Percentiles rank a stretch among this genome's conserved stretches.
Evolutionary conservation across 2,113 vertebrate genomes (phyloP).

Genomic region (Amphiprion ocellaris): DNA sequence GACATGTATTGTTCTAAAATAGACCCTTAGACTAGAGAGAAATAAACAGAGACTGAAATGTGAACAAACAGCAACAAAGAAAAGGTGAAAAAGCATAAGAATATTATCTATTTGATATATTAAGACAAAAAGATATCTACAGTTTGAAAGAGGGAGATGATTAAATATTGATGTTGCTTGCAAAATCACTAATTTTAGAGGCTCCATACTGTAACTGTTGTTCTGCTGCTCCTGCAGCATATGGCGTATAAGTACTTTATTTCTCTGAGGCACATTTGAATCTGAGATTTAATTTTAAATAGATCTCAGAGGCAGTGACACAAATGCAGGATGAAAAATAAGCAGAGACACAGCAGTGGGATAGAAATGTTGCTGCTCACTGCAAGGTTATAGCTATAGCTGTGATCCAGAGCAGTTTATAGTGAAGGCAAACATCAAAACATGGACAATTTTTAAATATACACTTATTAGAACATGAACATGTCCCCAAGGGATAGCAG

Average conservation of each 20-base stretch:
- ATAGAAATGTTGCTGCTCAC: not conserved
- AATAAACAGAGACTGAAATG: not conserved
- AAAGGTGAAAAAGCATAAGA: not conserved
- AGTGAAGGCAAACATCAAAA: not conserved
- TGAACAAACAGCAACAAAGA: not conserved
- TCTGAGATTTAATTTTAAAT: conserved; percentile 46
- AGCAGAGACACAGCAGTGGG: not conserved
- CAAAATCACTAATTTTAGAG: not conserved
- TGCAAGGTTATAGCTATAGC: not conserved
- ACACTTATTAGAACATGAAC: not conserved
- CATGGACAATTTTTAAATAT: not conserved
- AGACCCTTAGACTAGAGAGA: not conserved
- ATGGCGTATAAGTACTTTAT: conserved; percentile 26
- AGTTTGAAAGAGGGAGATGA: conserved; percentile 6
- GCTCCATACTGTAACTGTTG: not conserved
- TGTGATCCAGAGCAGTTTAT: not conserved
- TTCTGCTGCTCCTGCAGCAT: conserved; percentile 40
- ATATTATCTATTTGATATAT: not conserved
- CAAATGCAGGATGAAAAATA: conserved; percentile 16
- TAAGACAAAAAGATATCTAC: conserved; percentile 4
- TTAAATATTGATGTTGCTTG: conserved; percentile 41
- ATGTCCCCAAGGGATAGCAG: not conserved
- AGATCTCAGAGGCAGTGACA: conserved; percentile 25
- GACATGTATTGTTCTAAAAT: conserved; percentile 35
- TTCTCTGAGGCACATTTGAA: conserved; percentile 27